Base-by-base conservation (phyloP, 2,797 vertebrate genomes). In the Halcyon badia region DNA sequence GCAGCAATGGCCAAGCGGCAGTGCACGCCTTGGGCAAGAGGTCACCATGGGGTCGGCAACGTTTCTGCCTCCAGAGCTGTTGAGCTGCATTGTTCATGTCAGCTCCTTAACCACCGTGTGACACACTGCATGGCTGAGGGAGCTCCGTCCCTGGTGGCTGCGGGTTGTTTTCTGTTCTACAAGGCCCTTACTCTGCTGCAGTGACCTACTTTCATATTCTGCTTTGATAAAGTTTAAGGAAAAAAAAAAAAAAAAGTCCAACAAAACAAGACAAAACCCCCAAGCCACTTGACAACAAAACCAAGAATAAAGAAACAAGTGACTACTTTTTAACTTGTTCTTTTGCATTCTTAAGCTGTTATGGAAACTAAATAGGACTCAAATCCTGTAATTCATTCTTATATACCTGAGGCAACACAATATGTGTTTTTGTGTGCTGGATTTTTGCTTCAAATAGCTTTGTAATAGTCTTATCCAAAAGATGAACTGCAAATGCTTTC, bases 401-500 rank as follows among this genome's bases (percentile, higher is more conserved):
- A 78, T 25, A 10, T 57, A 94, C 64, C 79, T 79, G 31, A 95
- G 80, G 87, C 83, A 89, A 92, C 65, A 86, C 70, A 97, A 88
- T 73, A 71, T 28, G 58, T 65, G 58, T 80, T 84, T 94, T 93
- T 91, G 58, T 76, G 39, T 25, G 26, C 26, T 71, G 78, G 44
- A 46, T 94, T 95, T 92, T 80, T 92, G 62, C 54, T 91, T 93
- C 81, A 89, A 94, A 77, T 56, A 86, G n/a, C 69, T 95, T 87
- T 94, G 70, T 90, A 94, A 95, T 68, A 80, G 57, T 89, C 61
- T 94, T 96, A 97, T 60, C 52, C 81, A 56, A 92, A 75, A 85
- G 70, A 94, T 60, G 80, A 96, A 85, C 60, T 73, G 51, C 28
- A 96, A 91, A 78, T 46, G 14, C 30, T 0, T 60, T 31, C n/a